These are phyloP conservation scores for Urocyon cinereoargenteus DNA, from an alignment of 2,797 vertebrate species.

Conservation along the genomic window DNA sequence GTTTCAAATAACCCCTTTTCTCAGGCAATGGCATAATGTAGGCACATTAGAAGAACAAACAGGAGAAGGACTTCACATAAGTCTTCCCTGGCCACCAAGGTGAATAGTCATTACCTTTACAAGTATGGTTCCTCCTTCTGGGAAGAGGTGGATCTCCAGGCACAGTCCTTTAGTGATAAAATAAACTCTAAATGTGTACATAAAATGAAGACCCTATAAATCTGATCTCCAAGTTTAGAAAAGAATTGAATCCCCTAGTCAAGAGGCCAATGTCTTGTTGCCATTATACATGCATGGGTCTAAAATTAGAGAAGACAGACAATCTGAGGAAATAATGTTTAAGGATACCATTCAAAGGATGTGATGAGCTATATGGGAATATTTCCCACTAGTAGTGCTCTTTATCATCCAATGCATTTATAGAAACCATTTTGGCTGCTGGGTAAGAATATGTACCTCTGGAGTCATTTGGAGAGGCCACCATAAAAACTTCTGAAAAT, in stretches of 20 bases:
- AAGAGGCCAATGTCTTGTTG: background rate
- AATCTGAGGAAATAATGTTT: slow-evolving; percentile 35
- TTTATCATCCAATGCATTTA: background rate
- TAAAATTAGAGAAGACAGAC: background rate
- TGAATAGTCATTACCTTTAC: background rate
- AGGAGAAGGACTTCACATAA: slow-evolving; percentile 25
- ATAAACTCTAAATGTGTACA: background rate
- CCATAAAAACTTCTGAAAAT: background rate
- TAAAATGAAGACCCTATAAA: background rate
- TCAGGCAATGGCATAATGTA: slow-evolving; percentile 2
- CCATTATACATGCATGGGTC: background rate
- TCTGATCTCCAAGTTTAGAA: background rate
- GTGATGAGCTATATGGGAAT: background rate
- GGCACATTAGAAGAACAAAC: slow-evolving; percentile 56
- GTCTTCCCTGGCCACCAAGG: slow-evolving; percentile 13
- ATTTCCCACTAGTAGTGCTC: background rate
- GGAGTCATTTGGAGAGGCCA: background rate
- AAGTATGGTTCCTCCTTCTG: background rate
- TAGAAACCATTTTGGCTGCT: background rate
- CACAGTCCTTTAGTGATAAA: background rate
- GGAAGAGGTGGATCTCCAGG: background rate
- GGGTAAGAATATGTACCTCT: background rate
- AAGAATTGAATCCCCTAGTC: background rate
- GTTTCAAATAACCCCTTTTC: slow-evolving; percentile 58
- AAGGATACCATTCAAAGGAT: background rate